phyloP scores from a whole-genome alignment of 2,797 vertebrate genomes.

The Mallotus villosus region DNA sequence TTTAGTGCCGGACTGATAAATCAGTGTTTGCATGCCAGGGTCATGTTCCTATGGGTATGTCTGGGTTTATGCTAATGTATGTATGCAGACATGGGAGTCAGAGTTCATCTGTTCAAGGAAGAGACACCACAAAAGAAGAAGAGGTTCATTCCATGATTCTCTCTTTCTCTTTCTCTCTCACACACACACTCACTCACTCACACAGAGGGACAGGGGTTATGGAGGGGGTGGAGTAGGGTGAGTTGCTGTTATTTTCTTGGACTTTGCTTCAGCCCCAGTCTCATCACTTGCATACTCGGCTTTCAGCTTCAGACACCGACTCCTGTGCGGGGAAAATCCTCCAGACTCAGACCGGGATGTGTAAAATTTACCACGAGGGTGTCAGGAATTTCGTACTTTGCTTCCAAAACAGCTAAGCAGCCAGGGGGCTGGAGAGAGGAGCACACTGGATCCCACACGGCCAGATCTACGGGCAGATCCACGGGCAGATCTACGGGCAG shows the following conservation, averaged over 20 bases:
- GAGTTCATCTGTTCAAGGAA: constrained; percentile 1
- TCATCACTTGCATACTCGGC: constrained; percentile 63
- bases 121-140: not conserved
- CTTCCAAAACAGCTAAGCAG: constrained; percentile 80
- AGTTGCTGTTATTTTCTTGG: constrained; percentile 54
- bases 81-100: not conserved
- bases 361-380: constrained; percentile 84
- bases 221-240: constrained; percentile 52
- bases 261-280: constrained; percentile 46
- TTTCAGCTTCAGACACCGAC: constrained; percentile 56
- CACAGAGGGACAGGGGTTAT: constrained; percentile 49
- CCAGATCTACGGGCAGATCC: not conserved
- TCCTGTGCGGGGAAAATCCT: constrained; percentile 52
- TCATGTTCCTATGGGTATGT: not conserved
- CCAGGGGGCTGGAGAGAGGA: constrained; percentile 52
- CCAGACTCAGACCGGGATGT: constrained; percentile 67
- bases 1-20: not conserved
- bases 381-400: constrained; percentile 95
- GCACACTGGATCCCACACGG: constrained; percentile 22
- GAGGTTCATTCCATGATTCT: constrained; percentile 20
- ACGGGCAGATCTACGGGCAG: not conserved
- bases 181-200: not conserved
- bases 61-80: not conserved
- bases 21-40: not conserved
- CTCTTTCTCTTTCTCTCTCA: not conserved